Percentiles rank a stretch among this genome's conserved stretches.
phyloP scores from a whole-genome alignment of 2,113 vertebrate genomes.

The Larimichthys crocea region DNA sequence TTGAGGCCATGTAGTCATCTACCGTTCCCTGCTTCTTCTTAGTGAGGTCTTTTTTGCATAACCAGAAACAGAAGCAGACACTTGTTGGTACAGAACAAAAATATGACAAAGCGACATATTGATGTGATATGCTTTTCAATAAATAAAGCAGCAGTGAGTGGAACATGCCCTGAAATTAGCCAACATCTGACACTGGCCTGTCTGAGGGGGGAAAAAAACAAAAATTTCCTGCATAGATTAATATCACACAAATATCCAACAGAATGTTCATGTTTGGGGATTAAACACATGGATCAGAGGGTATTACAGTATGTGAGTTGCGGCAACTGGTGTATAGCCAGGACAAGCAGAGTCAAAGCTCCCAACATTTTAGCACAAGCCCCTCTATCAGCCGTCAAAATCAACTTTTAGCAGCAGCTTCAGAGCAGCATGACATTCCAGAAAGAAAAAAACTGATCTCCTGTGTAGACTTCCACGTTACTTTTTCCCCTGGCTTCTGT shows the following conservation, averaged over 20 bases:
- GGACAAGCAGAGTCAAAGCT: not conserved
- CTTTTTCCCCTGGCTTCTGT: constrained; percentile 45
- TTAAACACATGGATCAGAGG: constrained; percentile 12
- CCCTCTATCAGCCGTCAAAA: constrained; percentile 20
- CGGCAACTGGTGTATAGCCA: not conserved
- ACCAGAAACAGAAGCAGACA: constrained; percentile 1
- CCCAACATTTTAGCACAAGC: constrained; percentile 7
- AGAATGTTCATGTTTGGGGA: not conserved
- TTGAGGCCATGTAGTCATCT: constrained; percentile 46
- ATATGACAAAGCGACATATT: not conserved
- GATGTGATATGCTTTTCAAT: not conserved
- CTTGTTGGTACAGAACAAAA: not conserved
- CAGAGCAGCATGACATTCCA: constrained; percentile 53
- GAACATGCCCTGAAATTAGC: not conserved
- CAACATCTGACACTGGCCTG: not conserved
- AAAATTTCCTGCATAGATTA: not conserved
- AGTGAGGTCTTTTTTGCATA: constrained; percentile 22
- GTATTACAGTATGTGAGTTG: not conserved
- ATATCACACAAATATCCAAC: not conserved
- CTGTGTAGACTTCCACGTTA: constrained; percentile 42
- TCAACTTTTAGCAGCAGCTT: constrained; percentile 43
- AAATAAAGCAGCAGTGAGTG: not conserved
- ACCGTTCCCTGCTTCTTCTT: constrained; percentile 45
- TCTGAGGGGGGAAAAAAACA: not conserved
- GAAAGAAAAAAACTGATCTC: constrained; percentile 34